Evolutionary conservation across 1,140 invertebrate genomes (phyloP), one percentile per base, ranked within the genome.

Genomic region (Drosophila repleta): DNA sequence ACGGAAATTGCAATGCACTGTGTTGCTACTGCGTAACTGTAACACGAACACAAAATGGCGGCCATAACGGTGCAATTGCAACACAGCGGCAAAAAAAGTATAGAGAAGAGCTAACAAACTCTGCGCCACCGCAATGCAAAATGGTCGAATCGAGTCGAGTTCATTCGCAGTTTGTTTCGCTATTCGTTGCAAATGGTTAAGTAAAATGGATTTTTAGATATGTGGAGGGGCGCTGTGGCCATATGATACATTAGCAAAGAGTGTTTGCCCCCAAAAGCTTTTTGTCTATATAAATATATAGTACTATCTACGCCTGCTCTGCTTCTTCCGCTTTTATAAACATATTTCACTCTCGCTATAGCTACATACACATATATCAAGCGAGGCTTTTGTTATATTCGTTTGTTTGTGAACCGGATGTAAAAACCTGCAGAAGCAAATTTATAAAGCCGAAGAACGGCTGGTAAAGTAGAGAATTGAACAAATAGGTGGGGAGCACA

Each of bases 401-500:
- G 69, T 70, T 79, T 76, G 63, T 70, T 75, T 76, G 77, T 66
- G 77, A 58, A 21, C 81, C 78, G 81, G 81, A 85, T 85, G 87
- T 87, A 82, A 82, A 85, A 87, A 82, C 82, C 71, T 85, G 74
- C 77, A 85, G 7, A 68, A 69, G 82, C 74, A 85, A 81, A 78
- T 81, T 69, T 78, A 75, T 56, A 68, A 68, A 73, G 71, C 64
- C 70, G 71, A 79, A 63, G 53, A 52, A 57, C 52, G 53, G 79
- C 61, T 56, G 62, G 64, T 21, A 39, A 45, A 20, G 52, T 21
- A 49, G 55, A 35, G n/a, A 45, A 45, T 17, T 11, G 15, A 6
- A 1, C 1, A 37, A 17, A 41, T 13, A 57, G 77, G 58, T 43
- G 32, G 10, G 11, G 32, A 10, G 10, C 32, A 3, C 4, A 3